Base-by-base conservation (phyloP, 1,140 invertebrate species). In the Achroia grisella region DNA sequence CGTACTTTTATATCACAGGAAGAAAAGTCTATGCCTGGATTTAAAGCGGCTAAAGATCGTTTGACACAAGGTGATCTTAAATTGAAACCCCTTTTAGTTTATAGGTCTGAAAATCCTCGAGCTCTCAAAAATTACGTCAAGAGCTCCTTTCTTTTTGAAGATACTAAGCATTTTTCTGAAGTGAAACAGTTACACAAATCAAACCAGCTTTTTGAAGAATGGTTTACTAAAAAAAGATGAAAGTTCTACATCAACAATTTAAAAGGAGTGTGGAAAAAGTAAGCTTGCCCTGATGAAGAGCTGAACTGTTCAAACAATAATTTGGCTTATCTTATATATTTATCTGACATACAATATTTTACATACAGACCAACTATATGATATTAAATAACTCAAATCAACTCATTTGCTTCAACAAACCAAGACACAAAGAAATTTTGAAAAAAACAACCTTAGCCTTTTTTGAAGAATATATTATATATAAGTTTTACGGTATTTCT, bases 161-260 rank as follows among this genome's bases (percentile, higher is more conserved):
- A 23, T 23, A 23, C 6, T 2, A 53, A 48, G 59, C 46, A 45
- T 39, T 62, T 76, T 44, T 71, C 17, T 65, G 51, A 77, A 59
- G 41, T n/a, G 62, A 65, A 12, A 81, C 69, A 76, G 75, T 82
- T 63, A 70, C 55, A 13, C 14, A 11, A 32, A 41, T 48, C n/a
- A n/a, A n/a, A n/a, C n/a, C n/a, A n/a, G 28, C 30, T 76, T 12
- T 71, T 80, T 48, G 44, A 59, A 40, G 53, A 67, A n/a, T 84
- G 76, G 76, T 77, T 78, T 57, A 41, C 48, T 28, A n/a, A n/a
- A n/a, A n/a, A n/a, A n/a, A n/a, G n/a, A n/a, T n/a, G n/a, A n/a
- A n/a, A n/a, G n/a, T n/a, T n/a, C n/a, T n/a, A n/a, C n/a, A n/a
- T n/a, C n/a, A n/a, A n/a, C n/a, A n/a, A n/a, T n/a, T n/a, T n/a